Percentiles rank a stretch among this genome's conserved stretches.
Evolutionary conservation across 2,888 invertebrate genomes (phyloP).

Genomic region (Acanthosepion esculentum): DNA sequence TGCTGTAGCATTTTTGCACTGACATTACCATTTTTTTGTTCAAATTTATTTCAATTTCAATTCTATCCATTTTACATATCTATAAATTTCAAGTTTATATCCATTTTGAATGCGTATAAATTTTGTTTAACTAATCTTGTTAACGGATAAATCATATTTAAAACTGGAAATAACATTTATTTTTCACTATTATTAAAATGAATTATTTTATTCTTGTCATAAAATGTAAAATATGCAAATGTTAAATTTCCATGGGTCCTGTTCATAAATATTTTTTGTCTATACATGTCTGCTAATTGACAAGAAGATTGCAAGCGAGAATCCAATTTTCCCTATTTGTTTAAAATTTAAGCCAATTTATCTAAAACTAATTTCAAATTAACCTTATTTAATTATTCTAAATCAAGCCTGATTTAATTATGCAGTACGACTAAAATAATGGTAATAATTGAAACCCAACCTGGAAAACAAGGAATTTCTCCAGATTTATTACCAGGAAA

Average conservation of each 20-base stretch:
- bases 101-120: too few relatives aligned
- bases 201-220: not conserved
- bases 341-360: not conserved
- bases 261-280: not conserved
- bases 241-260: too few relatives aligned
- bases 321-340: not conserved
- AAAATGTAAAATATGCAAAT: too few relatives aligned
- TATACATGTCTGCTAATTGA: not conserved
- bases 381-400: not conserved
- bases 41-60: too few relatives aligned
- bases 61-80: too few relatives aligned
- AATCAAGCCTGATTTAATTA: not conserved
- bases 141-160: too few relatives aligned
- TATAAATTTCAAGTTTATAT: too few relatives aligned
- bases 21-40: too few relatives aligned
- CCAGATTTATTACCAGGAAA: not conserved
- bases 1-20: too few relatives aligned
- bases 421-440: not conserved
- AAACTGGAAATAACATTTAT: too few relatives aligned
- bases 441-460: not conserved
- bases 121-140: too few relatives aligned
- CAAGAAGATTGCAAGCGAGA: not conserved
- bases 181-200: not conserved
- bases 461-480: not conserved
- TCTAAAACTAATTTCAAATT: not conserved